These are phyloP conservation scores for Zeus faber DNA, from an alignment of 2,113 vertebrate species.

Conservation along the genomic window DNA sequence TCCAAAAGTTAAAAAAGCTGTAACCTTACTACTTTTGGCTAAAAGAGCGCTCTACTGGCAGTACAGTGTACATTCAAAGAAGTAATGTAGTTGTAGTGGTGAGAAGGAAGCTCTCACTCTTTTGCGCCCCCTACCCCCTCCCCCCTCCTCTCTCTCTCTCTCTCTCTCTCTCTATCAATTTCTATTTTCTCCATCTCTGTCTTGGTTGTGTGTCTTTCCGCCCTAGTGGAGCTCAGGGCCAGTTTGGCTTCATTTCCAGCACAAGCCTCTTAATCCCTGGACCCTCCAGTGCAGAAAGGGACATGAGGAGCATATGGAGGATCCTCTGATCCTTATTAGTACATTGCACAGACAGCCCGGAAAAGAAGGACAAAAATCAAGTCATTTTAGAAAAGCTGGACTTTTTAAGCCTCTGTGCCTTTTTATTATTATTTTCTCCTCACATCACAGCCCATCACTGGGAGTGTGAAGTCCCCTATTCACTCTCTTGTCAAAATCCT, in stretches of 20 bases:
- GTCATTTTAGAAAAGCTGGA: slow-evolving; percentile 55
- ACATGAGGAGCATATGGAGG: slow-evolving; percentile 54
- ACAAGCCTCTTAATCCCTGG: slow-evolving; percentile 63
- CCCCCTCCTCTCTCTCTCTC: slow-evolving; percentile 15
- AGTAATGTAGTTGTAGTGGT: too few species aligned
- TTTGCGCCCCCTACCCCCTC: slow-evolving; percentile 6
- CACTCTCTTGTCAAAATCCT: slow-evolving; percentile 16
- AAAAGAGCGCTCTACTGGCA: too few species aligned
- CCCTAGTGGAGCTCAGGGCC: slow-evolving; percentile 49
- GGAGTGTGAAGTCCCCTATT: slow-evolving; percentile 18
- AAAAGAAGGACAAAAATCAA: slow-evolving; percentile 45
- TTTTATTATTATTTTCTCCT: slow-evolving; percentile 54
- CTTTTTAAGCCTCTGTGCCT: slow-evolving; percentile 38
- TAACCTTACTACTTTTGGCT: too few species aligned
- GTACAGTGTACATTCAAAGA: too few species aligned
- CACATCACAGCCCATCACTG: slow-evolving; percentile 34
- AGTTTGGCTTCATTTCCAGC: slow-evolving; percentile 64
- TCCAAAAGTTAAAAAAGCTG: too few species aligned
- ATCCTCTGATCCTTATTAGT: slow-evolving; percentile 63
- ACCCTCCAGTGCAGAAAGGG: slow-evolving; percentile 63
- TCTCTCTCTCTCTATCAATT: slow-evolving; percentile 13
- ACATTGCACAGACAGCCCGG: slow-evolving; percentile 44
- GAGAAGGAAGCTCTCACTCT: too few species aligned
- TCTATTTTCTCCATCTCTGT: slow-evolving; percentile 4
- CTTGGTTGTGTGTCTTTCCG: slow-evolving; percentile 21